Evolutionary conservation across 2,797 vertebrate species (phyloP), one percentile per base, ranked within the genome.

Genomic region (Peromyscus eremicus): DNA sequence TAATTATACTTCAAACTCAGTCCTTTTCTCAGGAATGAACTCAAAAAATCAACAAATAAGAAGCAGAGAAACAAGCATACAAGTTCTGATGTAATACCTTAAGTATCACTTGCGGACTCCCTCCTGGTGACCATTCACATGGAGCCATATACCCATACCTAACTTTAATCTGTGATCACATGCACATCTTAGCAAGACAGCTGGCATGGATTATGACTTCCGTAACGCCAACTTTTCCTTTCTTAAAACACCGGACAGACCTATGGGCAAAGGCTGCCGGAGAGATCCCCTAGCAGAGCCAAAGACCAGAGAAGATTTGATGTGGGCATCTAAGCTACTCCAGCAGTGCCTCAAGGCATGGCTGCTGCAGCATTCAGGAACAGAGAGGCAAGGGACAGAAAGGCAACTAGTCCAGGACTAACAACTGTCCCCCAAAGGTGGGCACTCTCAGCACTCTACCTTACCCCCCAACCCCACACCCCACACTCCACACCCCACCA

Each of bases 331-430:
- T 0, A 21, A 60, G 84, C 55, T 5, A 32, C 52, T 12, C 80
- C 70, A 27, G 0, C 5, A 3, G 37, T 0, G 2, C 17, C 1
- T 27, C 0, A 0, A 46, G 66, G 34, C 21, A 6, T 0, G 1
- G 16, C 70, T 91, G 4, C 4, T 27, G 25, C 10, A 5, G 34
- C 52, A 4, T n/a, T 3, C 43, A 2, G 64, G 79, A 12, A 8
- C 85, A 81, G 29, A 75, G 8, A 75, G 8, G 70, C 57, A 75
- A 60, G 34, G 10, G 62, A 49, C 86, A 60, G 64, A 79, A 25
- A 71, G 70, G 21, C 27, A 8, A n/a, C 52, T 5, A 2, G 52
- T 60, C 68, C 6, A 6, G 40, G 73, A 13, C 19, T 17, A 70
- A 23, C 52, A 14, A 19, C 43, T 66, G 60, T 10, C 62, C 86